Evolutionary conservation across 2,113 vertebrate genomes (phyloP), one percentile per base, ranked within the genome.

Genomic region (Microcebus lehilahytsara): DNA sequence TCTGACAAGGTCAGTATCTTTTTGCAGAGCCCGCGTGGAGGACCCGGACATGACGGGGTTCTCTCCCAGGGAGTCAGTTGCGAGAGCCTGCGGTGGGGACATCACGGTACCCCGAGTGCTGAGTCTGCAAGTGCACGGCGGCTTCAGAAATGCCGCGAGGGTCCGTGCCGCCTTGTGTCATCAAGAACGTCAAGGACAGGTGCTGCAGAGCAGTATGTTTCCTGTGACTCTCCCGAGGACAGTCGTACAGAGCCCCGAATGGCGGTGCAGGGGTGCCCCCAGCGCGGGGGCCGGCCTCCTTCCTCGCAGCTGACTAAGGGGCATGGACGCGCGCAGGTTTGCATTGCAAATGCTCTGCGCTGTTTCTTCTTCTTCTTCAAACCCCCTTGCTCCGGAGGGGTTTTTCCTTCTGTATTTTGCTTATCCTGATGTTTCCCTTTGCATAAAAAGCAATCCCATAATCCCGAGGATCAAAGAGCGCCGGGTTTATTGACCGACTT

Each of bases 401-500:
- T 93, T 97, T 97, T 97, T 69, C 30, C 67, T 86, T 95, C 91
- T 9, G 3, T 87, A 87, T 97, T 98, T 98, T 98, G 91, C 97
- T 98, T 96, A 89, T 69, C 49, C 95, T 91, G 71, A 96, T 96
- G 93, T 97, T 97, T 95, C 53, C 88, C 71, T 98, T 98, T 98
- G 93, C 25, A 66, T 97, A 88, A 95, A 97, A 74, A 98, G 46
- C 97, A 98, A 96, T 96, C 64, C 77, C 89, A 97, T 98, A 97
- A 98, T 98, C 97, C 58, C 16, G 8, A 1, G 83, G 96, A 97
- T 98, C 95, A 98, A 98, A 96, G 60, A 89, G 72, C 5, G 0
- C 49, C 23, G 25, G 32, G 93, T 97, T 97, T 98, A 97, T 96
- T 98, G 96, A 97, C 86, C 83, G 92, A 51, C 81, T 98, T 98